These are phyloP conservation scores for Dryomyza anilis DNA, from an alignment of 2,888 invertebrate genomes.

Conservation along the genomic window DNA sequence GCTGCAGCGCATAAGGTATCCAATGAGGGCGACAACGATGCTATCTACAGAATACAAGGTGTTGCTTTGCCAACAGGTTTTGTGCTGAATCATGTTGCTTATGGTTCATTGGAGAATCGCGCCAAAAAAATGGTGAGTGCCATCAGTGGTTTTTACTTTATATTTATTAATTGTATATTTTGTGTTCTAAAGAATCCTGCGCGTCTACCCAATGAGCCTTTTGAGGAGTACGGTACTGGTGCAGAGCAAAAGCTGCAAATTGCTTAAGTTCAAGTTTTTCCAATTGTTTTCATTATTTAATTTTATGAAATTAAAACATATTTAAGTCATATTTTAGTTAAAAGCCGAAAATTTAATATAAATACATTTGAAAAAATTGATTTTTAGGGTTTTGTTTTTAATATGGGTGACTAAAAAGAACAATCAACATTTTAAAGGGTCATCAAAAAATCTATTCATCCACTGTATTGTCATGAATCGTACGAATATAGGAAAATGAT, in stretches of 20 bases:
- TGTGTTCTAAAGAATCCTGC: constrained; percentile 66
- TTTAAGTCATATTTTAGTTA: too few relatives aligned
- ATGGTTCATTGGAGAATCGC: constrained; percentile 73
- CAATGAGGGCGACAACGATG: constrained; percentile 64
- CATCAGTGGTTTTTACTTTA: constrained; percentile 1
- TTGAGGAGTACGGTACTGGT: constrained; percentile 43
- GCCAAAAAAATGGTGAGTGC: constrained; percentile 72
- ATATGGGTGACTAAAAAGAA: too few relatives aligned
- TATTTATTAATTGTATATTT: constrained; percentile 21
- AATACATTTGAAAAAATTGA: too few relatives aligned
- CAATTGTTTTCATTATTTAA: not conserved
- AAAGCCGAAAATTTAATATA: too few relatives aligned
- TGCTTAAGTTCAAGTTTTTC: not conserved
- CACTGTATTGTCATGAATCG: too few relatives aligned
- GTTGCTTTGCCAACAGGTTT: constrained; percentile 81
- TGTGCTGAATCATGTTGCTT: constrained; percentile 79
- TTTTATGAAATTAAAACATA: not conserved
- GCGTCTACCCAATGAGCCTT: constrained; percentile 65
- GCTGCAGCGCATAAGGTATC: constrained; percentile 77
- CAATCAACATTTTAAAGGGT: too few relatives aligned
- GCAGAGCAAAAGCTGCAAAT: not conserved
- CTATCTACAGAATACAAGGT: constrained; percentile 86
- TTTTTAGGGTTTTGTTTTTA: too few relatives aligned
- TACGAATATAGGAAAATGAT: too few relatives aligned
- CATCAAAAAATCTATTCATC: too few relatives aligned